phyloP scores from a whole-genome alignment of 2,113 vertebrate genomes.

The Petromus typicus region DNA sequence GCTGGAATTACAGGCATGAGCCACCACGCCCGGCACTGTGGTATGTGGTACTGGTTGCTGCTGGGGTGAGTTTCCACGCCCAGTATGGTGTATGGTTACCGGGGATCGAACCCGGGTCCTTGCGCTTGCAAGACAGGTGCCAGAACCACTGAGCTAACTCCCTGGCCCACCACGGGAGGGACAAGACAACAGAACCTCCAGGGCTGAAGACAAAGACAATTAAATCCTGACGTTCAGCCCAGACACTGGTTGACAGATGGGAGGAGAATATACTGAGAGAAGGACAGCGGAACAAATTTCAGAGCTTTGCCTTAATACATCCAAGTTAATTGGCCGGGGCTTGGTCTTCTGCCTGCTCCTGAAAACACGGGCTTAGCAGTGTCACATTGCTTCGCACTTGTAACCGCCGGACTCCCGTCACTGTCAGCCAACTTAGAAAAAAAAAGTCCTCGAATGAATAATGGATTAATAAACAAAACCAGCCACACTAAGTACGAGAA shows the following conservation, averaged over 20 bases:
- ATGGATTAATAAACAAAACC: background rate
- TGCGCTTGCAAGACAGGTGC: too few relatives aligned
- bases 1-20: too few relatives aligned
- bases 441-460: background rate
- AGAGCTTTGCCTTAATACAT: background rate
- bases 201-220: background rate
- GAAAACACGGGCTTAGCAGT: background rate
- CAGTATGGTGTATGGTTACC: too few relatives aligned
- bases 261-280: too few relatives aligned
- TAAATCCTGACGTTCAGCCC: background rate
- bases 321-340: background rate
- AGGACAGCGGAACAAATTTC: background rate
- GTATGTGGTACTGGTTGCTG: too few relatives aligned
- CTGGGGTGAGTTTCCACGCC: too few relatives aligned
- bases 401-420: background rate
- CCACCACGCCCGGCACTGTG: too few relatives aligned
- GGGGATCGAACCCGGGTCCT: too few relatives aligned
- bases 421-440: background rate
- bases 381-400: background rate
- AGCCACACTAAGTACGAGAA: slow-evolving; percentile 92
- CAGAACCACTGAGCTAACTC: too few relatives aligned
- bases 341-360: background rate
- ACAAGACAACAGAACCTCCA: accelerated
- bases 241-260: background rate
- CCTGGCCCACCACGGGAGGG: too few relatives aligned